phyloP scores from a whole-genome alignment of 2,113 vertebrate species.

The Calonectris borealis region DNA sequence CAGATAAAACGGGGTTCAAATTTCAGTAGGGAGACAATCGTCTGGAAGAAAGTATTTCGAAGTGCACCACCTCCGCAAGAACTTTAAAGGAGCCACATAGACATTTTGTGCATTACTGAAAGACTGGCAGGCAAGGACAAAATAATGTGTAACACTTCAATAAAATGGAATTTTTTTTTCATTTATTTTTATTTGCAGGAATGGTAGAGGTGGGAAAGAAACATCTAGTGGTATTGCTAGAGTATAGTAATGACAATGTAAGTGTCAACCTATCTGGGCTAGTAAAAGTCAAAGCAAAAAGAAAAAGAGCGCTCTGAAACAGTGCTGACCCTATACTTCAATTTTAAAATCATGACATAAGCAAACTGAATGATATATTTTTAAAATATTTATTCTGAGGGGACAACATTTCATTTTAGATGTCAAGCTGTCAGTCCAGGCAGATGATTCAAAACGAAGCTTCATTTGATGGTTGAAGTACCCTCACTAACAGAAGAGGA shows the following conservation, averaged over 20 bases:
- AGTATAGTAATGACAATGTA: neutral
- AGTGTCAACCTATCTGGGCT: neutral
- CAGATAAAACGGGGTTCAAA: neutral
- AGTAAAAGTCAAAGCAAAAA: neutral
- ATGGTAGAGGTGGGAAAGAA: neutral
- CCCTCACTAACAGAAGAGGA: neutral
- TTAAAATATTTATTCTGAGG: constrained; percentile 35
- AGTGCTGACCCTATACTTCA: neutral
- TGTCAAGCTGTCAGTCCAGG: constrained; percentile 25
- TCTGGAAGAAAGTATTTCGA: constrained; percentile 18
- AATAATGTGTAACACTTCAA: neutral
- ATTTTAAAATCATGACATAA: constrained; percentile 39
- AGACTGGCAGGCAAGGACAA: neutral
- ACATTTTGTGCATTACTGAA: neutral
- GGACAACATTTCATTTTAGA: constrained; percentile 18
- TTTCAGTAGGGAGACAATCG: neutral
- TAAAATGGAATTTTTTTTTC: neutral
- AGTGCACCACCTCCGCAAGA: neutral
- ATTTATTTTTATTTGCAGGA: neutral
- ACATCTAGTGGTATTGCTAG: neutral
- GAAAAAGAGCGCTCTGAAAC: constrained; percentile 11
- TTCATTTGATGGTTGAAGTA: neutral
- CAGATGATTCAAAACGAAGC: neutral
- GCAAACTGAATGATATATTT: neutral
- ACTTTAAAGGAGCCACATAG: neutral